Conservation (phyloP, 1,140 invertebrate species). For the Eriocheir sinensis region DNA sequence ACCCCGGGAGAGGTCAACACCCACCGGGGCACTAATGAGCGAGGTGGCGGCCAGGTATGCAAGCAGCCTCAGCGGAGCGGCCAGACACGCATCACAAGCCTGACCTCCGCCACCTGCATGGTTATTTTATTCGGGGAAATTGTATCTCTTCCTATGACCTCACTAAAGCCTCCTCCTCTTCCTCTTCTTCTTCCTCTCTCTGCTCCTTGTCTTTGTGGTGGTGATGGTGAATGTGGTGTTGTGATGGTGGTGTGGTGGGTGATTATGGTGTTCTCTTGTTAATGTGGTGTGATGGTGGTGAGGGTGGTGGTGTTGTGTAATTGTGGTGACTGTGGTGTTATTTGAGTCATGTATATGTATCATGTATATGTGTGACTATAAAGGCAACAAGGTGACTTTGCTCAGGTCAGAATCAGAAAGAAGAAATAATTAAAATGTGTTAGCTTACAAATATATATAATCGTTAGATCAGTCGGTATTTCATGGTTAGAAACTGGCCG, state of each 20-base stretch:
- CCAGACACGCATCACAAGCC: background rate
- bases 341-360: no score
- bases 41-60: background rate
- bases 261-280: no score
- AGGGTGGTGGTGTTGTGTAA: background rate
- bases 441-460: no score
- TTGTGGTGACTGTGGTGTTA: background rate
- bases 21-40: background rate
- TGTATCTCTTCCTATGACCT: background rate
- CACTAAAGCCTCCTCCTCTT: background rate
- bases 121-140: background rate
- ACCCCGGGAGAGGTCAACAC: background rate
- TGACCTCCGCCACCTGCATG: slow-evolving; percentile 4
- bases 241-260: background rate
- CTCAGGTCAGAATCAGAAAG: no score
- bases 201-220: background rate
- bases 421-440: no score
- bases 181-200: background rate
- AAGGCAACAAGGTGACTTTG: no score
- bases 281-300: background rate
- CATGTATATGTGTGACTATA: no score
- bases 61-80: background rate
- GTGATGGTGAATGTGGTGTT: background rate
- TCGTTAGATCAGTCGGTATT: no score
- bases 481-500: no score